Base-by-base conservation (phyloP, 1,140 invertebrate genomes). In the Brachionus manjavacas region DNA sequence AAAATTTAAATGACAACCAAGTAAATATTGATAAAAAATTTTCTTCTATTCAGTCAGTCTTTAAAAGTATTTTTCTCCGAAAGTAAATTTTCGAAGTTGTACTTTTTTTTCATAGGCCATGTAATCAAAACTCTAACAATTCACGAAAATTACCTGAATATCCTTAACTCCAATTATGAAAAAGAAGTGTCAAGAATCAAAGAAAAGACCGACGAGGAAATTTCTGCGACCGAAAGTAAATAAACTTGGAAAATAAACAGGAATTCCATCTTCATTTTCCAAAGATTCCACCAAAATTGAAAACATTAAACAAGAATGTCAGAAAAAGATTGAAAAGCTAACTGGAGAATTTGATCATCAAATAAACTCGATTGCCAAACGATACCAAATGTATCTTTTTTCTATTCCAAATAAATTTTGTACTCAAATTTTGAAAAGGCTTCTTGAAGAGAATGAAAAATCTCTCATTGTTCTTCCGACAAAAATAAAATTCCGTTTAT, bases 401-500 rank as follows among this genome's bases (percentile, higher is more conserved):
- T 46, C 14, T 25, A 35, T 9, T 7, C 23, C 20, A 4, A 12
- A 76, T 4, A 49, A 35, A 35, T 25, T 46, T 35, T 14, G 0
- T 20, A 43, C 28, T 14, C 28, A 9, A 39, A 41, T 35, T 49
- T 76, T 49, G 1, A 14, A 4, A 49, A 76, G 72, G 4, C 28
- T 49, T 25, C 31, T 76, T 8, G 72, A 76, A 14, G 16, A 46
- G 23, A 76, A 49, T 25, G 72, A 76, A 49, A 25, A 46, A 49
- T 23, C 6, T 0, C 43, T 46, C 9, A 12, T 49, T 7, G 23
- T 39, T 76, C 9, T 76, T 12, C 72, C 72, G 6, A 35, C 25
- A 16, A 76, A 76, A 76, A 76, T 76, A 23, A 76, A 76, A 49
- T 12, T 76, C 14, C 14, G 72, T 43, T 76, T 76, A 4, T 25